Conservation (phyloP, 2,113 vertebrate species). For the Holacanthus passer region DNA sequence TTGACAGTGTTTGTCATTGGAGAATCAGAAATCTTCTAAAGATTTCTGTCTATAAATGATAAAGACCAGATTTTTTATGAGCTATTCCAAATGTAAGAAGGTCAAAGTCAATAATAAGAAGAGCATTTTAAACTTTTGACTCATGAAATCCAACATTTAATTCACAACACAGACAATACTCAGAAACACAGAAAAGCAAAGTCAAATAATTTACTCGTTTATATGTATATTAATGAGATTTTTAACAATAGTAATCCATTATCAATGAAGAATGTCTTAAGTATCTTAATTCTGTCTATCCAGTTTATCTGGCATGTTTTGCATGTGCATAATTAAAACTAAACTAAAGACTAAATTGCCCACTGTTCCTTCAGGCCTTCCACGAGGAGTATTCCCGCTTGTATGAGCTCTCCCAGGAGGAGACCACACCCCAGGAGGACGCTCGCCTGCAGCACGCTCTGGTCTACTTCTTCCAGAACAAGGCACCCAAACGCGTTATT, state of each 20-base stretch:
- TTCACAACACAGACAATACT: not conserved
- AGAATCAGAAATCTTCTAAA: not conserved
- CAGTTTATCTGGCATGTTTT: too few species aligned
- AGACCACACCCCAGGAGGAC: constrained; percentile 88
- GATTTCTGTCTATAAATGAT: not conserved
- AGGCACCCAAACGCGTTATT: constrained; percentile 91
- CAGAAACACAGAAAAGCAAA: not conserved
- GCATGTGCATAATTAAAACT: too few species aligned
- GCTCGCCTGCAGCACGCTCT: constrained; percentile 93
- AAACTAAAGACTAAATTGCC: not conserved
- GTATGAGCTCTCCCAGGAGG: constrained; percentile 90
- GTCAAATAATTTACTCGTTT: not conserved
- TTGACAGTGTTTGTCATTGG: not conserved
- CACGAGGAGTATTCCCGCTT: constrained; percentile 95
- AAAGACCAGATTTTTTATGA: not conserved
- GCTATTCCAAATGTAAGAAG: not conserved
- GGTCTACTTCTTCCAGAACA: constrained; percentile 95
- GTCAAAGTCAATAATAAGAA: not conserved
- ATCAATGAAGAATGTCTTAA: not conserved
- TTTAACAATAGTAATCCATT: not conserved
- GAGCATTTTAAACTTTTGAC: not conserved
- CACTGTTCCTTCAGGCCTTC: constrained; percentile 87
- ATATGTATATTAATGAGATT: not conserved
- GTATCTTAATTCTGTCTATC: not conserved
- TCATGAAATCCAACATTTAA: not conserved